phyloP scores from a whole-genome alignment of 2,797 vertebrate genomes.

The Benthosema pterotum region DNA sequence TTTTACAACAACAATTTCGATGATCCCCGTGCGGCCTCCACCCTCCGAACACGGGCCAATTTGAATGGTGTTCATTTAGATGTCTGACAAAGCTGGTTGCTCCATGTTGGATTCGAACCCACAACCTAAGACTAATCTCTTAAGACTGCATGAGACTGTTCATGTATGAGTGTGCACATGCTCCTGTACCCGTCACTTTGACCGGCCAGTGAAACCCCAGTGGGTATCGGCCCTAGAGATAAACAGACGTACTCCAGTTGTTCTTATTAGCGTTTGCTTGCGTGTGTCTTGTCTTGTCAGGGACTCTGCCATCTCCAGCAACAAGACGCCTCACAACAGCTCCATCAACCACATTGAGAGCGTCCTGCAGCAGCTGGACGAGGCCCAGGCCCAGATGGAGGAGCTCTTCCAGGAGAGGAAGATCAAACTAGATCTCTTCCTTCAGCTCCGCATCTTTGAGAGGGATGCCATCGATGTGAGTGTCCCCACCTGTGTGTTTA shows the following conservation, averaged over 20 bases:
- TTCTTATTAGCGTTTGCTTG: too few species aligned
- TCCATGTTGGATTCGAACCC: too few species aligned
- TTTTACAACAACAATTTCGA: too few species aligned
- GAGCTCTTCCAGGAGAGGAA: slow-evolving; percentile 98
- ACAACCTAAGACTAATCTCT: slow-evolving; percentile 15
- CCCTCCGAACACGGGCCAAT: too few species aligned
- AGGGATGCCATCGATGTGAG: slow-evolving; percentile 97
- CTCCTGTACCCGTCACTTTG: too few species aligned
- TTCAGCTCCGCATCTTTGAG: slow-evolving; percentile 97
- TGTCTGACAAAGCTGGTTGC: too few species aligned
- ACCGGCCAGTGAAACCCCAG: too few species aligned
- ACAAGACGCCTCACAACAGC: slow-evolving; percentile 98
- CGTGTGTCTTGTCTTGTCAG: slow-evolving; percentile 69
- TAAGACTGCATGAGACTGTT: slow-evolving; percentile 14
- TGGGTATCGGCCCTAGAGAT: too few species aligned
- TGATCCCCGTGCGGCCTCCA: too few species aligned
- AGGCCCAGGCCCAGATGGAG: slow-evolving; percentile 98
- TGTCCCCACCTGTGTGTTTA: slow-evolving; percentile 48
- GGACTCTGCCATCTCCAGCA: slow-evolving; percentile 97
- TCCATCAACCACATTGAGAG: slow-evolving; percentile 98
- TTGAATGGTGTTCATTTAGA: too few species aligned
- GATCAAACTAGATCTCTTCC: slow-evolving; percentile 97
- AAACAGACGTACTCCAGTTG: too few species aligned
- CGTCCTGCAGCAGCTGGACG: slow-evolving; percentile 97
- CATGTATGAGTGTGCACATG: too few species aligned